phyloP scores from a whole-genome alignment of 2,797 vertebrate genomes.

The Xyrichtys novacula region DNA sequence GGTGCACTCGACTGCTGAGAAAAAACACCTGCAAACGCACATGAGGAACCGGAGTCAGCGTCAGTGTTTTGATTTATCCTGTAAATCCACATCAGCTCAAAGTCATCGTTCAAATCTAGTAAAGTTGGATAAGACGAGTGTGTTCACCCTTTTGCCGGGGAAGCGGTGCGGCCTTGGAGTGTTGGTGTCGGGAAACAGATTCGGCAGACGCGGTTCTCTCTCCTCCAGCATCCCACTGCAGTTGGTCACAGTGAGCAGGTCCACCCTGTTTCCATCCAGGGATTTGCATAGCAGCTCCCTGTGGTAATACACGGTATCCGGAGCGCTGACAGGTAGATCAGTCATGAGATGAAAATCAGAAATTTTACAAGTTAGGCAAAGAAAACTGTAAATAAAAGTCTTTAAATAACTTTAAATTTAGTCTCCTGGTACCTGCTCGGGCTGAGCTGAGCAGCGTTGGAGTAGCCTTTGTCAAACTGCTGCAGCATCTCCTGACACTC shows the following conservation, averaged over 20 bases:
- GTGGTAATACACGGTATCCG: constrained; percentile 92
- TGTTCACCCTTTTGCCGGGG: constrained; percentile 89
- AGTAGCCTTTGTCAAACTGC: constrained; percentile 89
- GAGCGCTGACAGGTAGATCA: constrained; percentile 67
- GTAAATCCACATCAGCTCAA: background rate
- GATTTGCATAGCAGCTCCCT: constrained; percentile 96
- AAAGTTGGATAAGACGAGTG: background rate
- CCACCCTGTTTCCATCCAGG: constrained; percentile 93
- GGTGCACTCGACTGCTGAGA: constrained; percentile 96
- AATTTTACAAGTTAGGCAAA: background rate
- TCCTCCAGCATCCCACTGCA: constrained; percentile 93
- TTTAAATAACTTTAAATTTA: no score
- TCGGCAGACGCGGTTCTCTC: constrained; percentile 91
- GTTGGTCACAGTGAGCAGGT: constrained; percentile 94
- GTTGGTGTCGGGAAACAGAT: constrained; percentile 91
- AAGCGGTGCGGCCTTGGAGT: constrained; percentile 91
- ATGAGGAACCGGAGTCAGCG: background rate
- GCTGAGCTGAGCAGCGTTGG: constrained; percentile 82
- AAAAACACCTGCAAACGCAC: constrained; percentile 91
- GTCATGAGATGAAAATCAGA: background rate
- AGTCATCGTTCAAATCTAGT: background rate
- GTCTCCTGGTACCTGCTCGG: constrained; percentile 93
- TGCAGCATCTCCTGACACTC: constrained; percentile 95
- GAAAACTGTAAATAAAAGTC: background rate
- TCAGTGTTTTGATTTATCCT: background rate